Evolutionary conservation across 2,888 invertebrate genomes (phyloP).

Genomic region (Drosophila diplacantha): DNA sequence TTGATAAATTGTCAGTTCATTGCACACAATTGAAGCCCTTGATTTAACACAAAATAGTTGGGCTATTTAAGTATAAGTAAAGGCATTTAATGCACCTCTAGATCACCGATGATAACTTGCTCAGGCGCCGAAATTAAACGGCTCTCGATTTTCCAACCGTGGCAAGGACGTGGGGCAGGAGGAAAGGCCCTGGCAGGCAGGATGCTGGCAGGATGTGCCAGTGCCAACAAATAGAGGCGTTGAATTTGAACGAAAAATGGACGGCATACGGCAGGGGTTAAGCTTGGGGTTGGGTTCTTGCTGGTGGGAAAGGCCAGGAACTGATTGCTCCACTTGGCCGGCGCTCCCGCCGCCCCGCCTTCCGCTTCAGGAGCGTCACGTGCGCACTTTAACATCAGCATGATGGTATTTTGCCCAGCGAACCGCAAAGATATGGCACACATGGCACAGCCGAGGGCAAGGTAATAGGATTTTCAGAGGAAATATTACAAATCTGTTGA

Average conservation of each 20-base stretch:
- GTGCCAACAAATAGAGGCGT: slow-evolving; percentile 28
- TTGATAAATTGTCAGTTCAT: too few species aligned
- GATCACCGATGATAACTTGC: not conserved
- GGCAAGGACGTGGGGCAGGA: not conserved
- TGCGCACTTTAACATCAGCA: slow-evolving; percentile 67
- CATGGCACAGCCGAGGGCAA: not conserved
- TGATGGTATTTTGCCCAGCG: slow-evolving; percentile 61
- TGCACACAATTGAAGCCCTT: too few species aligned
- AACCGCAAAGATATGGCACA: slow-evolving; percentile 48
- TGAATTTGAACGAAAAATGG: slow-evolving; percentile 41
- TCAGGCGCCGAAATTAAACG: slow-evolving; percentile 18
- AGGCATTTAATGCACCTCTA: too few species aligned
- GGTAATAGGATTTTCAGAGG: not conserved
- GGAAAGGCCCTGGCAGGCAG: not conserved
- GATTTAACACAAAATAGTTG: not conserved
- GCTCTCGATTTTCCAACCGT: slow-evolving; percentile 14
- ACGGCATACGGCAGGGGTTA: slow-evolving; percentile 11
- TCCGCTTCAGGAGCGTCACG: slow-evolving; percentile 55
- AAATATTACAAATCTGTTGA: not conserved
- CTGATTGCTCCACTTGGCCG: slow-evolving; percentile 55
- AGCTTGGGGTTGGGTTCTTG: not conserved
- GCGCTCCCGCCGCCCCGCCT: not conserved
- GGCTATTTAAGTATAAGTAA: not conserved
- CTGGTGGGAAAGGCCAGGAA: slow-evolving; percentile 12
- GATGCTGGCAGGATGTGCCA: slow-evolving; percentile 5